Evolutionary conservation across 2,797 vertebrate species (phyloP).

Genomic region (Momotus momota): DNA sequence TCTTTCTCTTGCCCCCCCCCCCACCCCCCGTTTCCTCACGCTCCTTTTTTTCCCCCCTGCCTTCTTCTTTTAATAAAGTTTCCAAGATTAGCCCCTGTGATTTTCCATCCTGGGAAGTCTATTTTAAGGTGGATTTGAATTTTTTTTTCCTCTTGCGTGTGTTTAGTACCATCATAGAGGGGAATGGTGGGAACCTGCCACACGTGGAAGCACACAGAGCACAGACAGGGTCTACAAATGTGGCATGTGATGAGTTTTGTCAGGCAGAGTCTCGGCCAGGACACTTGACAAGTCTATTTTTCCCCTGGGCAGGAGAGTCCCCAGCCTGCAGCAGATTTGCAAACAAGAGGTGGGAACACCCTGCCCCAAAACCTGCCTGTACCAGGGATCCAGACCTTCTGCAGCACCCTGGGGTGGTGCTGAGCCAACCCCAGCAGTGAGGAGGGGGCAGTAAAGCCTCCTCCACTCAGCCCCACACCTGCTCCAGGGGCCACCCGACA

Average conservation of each 20-base stretch:
- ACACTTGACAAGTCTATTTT: accelerated
- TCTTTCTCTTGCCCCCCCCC: not conserved
- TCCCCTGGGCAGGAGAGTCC: not conserved
- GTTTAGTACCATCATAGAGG: not conserved
- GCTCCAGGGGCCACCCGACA: not conserved
- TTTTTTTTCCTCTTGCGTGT: not conserved
- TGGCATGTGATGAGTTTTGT: not conserved
- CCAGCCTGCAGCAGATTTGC: not conserved
- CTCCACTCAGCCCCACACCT: not conserved
- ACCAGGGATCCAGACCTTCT: not conserved
- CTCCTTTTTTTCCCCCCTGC: not conserved
- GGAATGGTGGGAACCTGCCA: not conserved
- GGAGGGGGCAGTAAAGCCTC: not conserved
- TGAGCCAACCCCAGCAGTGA: not conserved
- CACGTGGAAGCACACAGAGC: no score
- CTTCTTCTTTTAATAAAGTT: constrained; percentile 58
- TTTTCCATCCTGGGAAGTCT: constrained; percentile 25
- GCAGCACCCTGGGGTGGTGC: not conserved
- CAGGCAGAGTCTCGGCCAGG: not conserved
- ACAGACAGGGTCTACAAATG: not conserved
- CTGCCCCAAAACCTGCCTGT: not conserved
- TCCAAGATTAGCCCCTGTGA: constrained; percentile 25
- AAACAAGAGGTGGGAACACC: not conserved
- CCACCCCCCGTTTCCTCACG: not conserved
- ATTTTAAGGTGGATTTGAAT: constrained; percentile 1